Base-by-base conservation (phyloP, 1,140 invertebrate genomes). In the Drosophila lowei region DNA sequence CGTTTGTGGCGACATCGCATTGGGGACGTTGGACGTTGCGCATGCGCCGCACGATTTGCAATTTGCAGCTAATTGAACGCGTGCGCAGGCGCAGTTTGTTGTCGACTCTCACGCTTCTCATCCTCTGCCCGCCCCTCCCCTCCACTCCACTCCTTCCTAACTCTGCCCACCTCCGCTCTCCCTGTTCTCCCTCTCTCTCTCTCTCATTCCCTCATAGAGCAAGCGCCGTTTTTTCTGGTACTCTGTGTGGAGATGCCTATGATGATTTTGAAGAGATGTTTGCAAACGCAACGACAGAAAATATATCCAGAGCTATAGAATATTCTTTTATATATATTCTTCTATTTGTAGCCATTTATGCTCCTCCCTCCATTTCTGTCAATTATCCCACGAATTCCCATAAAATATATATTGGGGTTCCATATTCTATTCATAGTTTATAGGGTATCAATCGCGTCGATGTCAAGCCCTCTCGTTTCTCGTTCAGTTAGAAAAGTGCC, bases 11-110 rank as follows among this genome's bases (percentile, higher is more conserved):
- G 57, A 71, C 70, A 72, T 64, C 65, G 52, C 63, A 57, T 68
- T 55, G 64, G 79, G 34, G 34, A 38, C 34, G 11, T 13, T 38
- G 34, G 75, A 81, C 83, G 75, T 84, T 85, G 77, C 81, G 72
- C 77, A 85, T 84, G 84, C 79, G 79, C 81, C 74, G 81, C 81
- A 85, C 81, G 77, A 86, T 86, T 84, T 86, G 81, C 81, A 86
- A 80, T 86, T 86, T 86, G 81, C 81, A 79, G 81, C 81, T 86
- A 86, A 88, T 88, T 88, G 84, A 89, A 88, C 84, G 84, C 84
- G 84, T 88, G 84, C 79, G 79, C 84, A 74, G 56, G 68, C 84
- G 79, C 84, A 88, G 77, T 88, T 88, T 79, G 79, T 89, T 72
- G 60, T 67, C 79, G 68, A 34, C 57, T 66, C 72, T 77, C 67